Base-by-base conservation (phyloP, 64 coral and sea anemone genomes). In the Astreopora myriophthalma region DNA sequence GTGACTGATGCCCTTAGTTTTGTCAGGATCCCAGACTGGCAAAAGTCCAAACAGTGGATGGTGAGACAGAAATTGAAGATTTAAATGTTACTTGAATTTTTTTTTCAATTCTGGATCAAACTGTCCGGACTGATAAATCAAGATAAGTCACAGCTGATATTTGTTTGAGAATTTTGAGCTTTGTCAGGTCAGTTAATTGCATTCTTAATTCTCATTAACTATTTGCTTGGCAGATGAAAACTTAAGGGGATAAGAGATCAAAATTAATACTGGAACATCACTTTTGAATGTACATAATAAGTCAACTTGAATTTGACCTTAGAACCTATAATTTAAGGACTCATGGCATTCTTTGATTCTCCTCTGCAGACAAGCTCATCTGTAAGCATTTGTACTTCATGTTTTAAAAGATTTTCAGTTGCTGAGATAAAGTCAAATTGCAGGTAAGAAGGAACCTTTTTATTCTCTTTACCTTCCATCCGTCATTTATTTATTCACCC, bases 1-100 rank as follows among this genome's bases (percentile, higher is more conserved):
- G 80, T 96, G 34, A 64, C 70, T 44, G 92, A 90, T 17, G 85
- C 92, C 8, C 73, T 96, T 14, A 82, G 95, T 58, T 72, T 92
- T 67, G 81, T 97, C 1, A 94, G 86, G 79, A 68, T 97, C 26
- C 95, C 95, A 51, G 91, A 93, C 19, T 97, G 95, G 95, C 95
- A 97, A 28, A 94, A 80, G 38, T 97, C 95, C 7, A 87, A 91
- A 71, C 51, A 94, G 33, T 97, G 95, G 95, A 91, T 82, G 91
- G 95, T 96, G 69, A 89, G 79, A 20, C 5, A 7, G 26, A 11
- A 36, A 36, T 17, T 2, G 12, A 37, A 34, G 34, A 35, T 73
- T 20, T 58, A 46, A 5, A 46, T 46, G 11, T 46, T 46, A 46
- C 5, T 46, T 46, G 5, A 5, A 46, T 46, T 46, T 46, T 6